Percentiles rank a stretch among this genome's conserved stretches.
Evolutionary conservation across 2,113 vertebrate species (phyloP).

Genomic region (Ammospiza caudacuta): DNA sequence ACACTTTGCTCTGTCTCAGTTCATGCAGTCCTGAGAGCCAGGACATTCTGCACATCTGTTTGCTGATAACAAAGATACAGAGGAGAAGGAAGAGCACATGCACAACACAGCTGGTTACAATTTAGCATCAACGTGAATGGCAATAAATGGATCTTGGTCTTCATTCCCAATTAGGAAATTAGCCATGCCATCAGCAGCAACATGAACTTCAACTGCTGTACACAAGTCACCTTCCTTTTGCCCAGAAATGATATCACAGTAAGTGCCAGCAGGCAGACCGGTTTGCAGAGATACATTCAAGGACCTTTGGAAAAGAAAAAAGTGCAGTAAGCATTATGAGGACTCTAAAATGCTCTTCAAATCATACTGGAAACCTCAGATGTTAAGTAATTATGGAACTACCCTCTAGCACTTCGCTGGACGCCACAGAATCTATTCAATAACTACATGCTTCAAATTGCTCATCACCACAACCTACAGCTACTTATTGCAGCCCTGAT

Average conservation of each 20-base stretch:
- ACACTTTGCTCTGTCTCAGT: accelerated
- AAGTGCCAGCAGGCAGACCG: slow-evolving; percentile 85
- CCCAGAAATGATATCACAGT: slow-evolving; percentile 94
- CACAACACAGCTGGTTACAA: slow-evolving; percentile 65
- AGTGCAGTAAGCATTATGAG: neutral
- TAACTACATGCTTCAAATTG: neutral
- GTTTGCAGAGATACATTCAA: slow-evolving; percentile 83
- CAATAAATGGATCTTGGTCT: slow-evolving; percentile 86
- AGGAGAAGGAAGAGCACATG: neutral
- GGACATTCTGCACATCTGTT: neutral
- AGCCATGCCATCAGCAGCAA: slow-evolving; percentile 79
- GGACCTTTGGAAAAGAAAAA: slow-evolving; percentile 68
- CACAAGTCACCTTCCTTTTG: slow-evolving; percentile 81
- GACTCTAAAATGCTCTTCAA: neutral
- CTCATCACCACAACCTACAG: neutral
- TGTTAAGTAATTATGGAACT: neutral
- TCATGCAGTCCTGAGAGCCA: neutral
- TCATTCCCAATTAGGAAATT: slow-evolving; percentile 82
- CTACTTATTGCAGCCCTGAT: neutral
- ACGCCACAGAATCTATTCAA: neutral
- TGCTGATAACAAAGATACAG: neutral
- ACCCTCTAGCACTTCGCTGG: neutral
- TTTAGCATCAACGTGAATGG: slow-evolving; percentile 80
- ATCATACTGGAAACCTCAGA: neutral
- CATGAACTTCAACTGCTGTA: slow-evolving; percentile 77